Evolutionary conservation across 2,888 invertebrate species (phyloP), one percentile per base, ranked within the genome.

Genomic region (Rotaria socialis): DNA sequence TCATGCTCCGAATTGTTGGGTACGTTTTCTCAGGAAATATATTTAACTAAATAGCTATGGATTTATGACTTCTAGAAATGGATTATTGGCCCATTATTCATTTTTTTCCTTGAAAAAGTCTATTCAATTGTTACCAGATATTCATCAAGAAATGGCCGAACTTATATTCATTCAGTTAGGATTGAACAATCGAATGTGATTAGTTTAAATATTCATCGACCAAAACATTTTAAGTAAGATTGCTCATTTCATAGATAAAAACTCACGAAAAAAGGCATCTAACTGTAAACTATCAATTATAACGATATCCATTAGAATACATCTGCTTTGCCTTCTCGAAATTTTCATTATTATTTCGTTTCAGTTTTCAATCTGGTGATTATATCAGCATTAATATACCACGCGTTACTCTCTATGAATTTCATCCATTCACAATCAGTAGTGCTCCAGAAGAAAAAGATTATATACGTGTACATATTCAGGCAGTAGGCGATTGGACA

Each of bases 341-440:
- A 10, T 47, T 11, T 47, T 47, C 47, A 10, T 47, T 4, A 11
- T 10, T 47, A 11, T 47, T 47, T 47, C 4, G 4, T 60, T 60
- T 27, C 27, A 60, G 60, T 27, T 60, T 60, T 60, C 7, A 60
- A 60, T 27, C 60, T 3, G 97, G 97, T 0, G 97, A 97, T 92
- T 97, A 96, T 90, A 94, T 96, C 60, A 97, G 96, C 90, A 94
- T 96, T 0, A 95, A 96, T 90, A 94, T 97, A 86, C 97, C 97
- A 0, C 94, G 94, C 16, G 96, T 97, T 87, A 96, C 97, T 0
- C 94, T 94, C 86, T 96, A 95, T 89, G 97, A 97, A 91, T 97
- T 96, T 96, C 97, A 97, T 93, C 96, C 97, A 0, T 96, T 97
- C 90, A 97, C 97, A 1, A 95, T 97, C 88, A 96, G 96, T 92